These are phyloP conservation scores for Platyscelio sp. DNA, from an alignment of 2,888 invertebrate species.

Conservation along the genomic window DNA sequence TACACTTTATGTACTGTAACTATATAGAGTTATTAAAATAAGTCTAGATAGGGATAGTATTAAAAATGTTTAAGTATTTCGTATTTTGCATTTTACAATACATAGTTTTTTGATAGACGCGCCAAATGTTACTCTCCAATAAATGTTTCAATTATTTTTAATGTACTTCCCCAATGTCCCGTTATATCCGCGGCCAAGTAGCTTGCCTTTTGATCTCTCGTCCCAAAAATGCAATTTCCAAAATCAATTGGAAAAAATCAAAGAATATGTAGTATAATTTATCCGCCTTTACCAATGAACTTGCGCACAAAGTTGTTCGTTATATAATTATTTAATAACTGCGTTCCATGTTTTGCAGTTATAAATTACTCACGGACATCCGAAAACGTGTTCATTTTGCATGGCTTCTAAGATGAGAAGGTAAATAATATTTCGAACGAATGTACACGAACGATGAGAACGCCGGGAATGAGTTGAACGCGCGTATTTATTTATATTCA, in stretches of 20 bases:
- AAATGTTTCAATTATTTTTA: no score
- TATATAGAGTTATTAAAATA: no score
- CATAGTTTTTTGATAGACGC: no score
- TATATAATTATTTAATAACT: constrained; percentile 36
- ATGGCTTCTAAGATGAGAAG: constrained; percentile 1
- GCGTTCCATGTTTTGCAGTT: constrained; percentile 18
- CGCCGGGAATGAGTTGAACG: constrained; percentile 16
- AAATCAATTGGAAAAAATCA: not conserved
- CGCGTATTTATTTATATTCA: constrained; percentile 70
- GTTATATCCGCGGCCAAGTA: no score
- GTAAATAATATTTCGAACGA: constrained; percentile 46
- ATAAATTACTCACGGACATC: constrained; percentile 32
- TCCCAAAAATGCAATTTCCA: no score
- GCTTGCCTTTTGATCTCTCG: no score
- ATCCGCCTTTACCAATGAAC: constrained; percentile 19
- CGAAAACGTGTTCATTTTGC: constrained; percentile 36
- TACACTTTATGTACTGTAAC: no score
- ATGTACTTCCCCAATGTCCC: no score
- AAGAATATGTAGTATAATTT: not conserved
- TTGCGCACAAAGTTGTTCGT: not conserved
- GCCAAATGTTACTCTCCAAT: no score
- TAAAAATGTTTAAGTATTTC: no score
- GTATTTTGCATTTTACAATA: no score
- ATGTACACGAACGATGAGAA: constrained; percentile 38
- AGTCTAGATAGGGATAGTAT: no score